Percentiles rank a stretch among this genome's conserved stretches.
Conservation (phyloP, 1,140 invertebrate species). For the Tetramorium simillimum region DNA sequence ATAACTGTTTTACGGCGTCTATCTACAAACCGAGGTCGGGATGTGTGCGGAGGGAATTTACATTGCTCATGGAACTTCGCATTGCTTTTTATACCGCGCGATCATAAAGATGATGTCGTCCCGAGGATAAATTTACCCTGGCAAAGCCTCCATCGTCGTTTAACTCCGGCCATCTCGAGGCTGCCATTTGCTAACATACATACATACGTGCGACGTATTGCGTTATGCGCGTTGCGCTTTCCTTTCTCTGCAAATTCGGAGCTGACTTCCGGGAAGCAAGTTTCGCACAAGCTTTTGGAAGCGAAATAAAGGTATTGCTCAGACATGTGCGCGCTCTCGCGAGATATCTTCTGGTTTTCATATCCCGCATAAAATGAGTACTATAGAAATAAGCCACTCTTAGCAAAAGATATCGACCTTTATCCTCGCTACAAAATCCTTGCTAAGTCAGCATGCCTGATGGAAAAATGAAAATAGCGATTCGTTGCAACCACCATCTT, state of each 20-base stretch:
- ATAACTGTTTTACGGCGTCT: slow-evolving; percentile 44
- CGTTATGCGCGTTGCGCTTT: background rate
- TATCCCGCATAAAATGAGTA: background rate
- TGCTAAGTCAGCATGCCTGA: background rate
- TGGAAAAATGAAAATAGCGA: background rate
- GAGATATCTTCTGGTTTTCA: background rate
- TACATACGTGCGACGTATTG: background rate
- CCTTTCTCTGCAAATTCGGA: background rate
- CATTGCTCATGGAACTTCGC: background rate
- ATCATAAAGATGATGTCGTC: slow-evolving; percentile 32
- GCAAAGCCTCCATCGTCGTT: background rate
- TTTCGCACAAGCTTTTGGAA: background rate
- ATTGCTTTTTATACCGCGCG: slow-evolving; percentile 23
- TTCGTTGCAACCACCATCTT: background rate
- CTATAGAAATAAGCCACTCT: slow-evolving; percentile 3
- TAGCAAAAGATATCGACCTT: background rate
- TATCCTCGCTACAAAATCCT: slow-evolving; percentile 6
- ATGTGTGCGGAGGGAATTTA: slow-evolving; percentile 10
- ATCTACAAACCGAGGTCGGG: slow-evolving; percentile 19
- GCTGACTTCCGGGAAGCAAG: background rate
- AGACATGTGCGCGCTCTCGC: background rate
- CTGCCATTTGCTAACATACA: background rate
- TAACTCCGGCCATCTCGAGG: background rate
- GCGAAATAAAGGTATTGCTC: slow-evolving; percentile 5
- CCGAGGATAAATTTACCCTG: slow-evolving; percentile 4